Evolutionary conservation across 2,888 invertebrate species (phyloP), one percentile per base, ranked within the genome.

Genomic region (Nymphalis urticae): DNA sequence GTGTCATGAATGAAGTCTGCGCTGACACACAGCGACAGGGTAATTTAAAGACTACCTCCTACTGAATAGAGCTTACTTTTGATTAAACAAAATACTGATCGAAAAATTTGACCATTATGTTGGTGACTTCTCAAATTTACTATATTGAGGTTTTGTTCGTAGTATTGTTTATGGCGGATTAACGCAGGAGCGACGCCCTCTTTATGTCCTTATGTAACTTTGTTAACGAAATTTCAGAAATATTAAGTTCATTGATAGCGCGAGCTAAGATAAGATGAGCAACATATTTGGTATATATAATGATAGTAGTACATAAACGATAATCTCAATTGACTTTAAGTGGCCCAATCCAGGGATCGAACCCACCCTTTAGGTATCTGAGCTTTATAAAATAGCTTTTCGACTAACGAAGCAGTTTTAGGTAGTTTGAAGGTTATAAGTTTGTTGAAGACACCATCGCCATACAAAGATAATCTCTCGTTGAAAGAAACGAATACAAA

Each of bases 111-210:
- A 50, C 65, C 62, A 47, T 65, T 42, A 69, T 65, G 65, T 50
- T 58, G 62, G 65, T 58, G 62, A 48, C 54, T 56, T 4, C 32
- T 5, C 10, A 64, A 62, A 62, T 86, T 56, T 56, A 56, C 54
- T 56, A 84, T 85, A 80, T 82, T 80, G 77, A 77, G 83, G 85
- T 83, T 85, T 83, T 82, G 86, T 83, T 82, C 80, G 79, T 82
- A 85, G 79, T 82, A 85, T 86, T 87, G 87, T 87, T 87, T 87
- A 87, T 82, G 82, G 85, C 82, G 82, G 86, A 86, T 86, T 83
- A 85, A 83, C 83, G 84, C 82, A 77, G 53, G 72, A 79, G 79
- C 79, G 83, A 82, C 81, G 82, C 78, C 82, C 75, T 80, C 77
- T 81, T 80, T 53, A 81, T 83, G 82, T 79, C 80, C 81, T 79